Percentiles rank a stretch among this genome's conserved stretches.
These are phyloP conservation scores for Acanthurus lineatus DNA, from an alignment of 2,797 vertebrate species.

Conservation along the genomic window DNA sequence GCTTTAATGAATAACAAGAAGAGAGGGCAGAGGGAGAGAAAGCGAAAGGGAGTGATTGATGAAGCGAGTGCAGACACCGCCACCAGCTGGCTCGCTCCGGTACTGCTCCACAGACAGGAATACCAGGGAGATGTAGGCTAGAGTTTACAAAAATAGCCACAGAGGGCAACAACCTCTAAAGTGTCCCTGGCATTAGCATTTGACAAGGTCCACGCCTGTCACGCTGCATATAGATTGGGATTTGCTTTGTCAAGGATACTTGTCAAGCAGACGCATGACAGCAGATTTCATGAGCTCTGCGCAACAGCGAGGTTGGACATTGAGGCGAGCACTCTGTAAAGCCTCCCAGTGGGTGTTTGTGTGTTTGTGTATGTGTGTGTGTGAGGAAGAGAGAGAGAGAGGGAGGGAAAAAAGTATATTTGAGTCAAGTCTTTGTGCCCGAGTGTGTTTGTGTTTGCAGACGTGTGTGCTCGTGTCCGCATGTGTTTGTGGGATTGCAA, in stretches of 20 bases:
- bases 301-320: conserved; percentile 67
- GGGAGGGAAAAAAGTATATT: conserved; percentile 38
- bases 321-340: conserved; percentile 56
- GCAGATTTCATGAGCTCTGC: conserved; percentile 78
- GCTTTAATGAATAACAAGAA: conserved; percentile 90
- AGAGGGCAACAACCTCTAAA: conserved; percentile 79
- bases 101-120: conserved; percentile 74
- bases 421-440: conserved; percentile 56
- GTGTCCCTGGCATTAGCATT: conserved; percentile 83
- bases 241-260: conserved; percentile 84
- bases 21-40: conserved; percentile 79
- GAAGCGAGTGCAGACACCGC: conserved; percentile 86
- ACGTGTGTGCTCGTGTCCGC: conserved; percentile 12
- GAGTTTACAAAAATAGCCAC: conserved; percentile 70
- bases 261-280: conserved; percentile 80
- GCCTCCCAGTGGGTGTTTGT: conserved; percentile 58
- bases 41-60: conserved; percentile 80
- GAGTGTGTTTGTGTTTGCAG: conserved; percentile 41
- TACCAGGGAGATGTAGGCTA: conserved; percentile 20
- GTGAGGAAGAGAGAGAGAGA: neutral
- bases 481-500: conserved; percentile 47
- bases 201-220: conserved; percentile 81
- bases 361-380: conserved; percentile 28
- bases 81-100: conserved; percentile 84
- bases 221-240: conserved; percentile 82